phyloP scores from a whole-genome alignment of 1,140 invertebrate species.

The Conus betulinus region DNA sequence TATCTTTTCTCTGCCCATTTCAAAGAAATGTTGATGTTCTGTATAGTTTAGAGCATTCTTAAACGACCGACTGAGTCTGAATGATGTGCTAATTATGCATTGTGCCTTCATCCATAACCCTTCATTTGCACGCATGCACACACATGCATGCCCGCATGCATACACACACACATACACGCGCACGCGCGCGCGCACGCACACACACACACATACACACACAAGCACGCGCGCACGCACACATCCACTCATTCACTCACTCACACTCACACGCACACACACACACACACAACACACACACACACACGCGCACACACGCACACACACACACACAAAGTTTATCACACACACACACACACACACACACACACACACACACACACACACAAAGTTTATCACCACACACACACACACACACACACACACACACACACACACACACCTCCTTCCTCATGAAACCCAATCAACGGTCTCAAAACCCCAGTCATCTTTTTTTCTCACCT shows the following conservation, averaged over 20 bases:
- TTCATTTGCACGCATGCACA: not conserved
- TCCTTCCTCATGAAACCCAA: not conserved
- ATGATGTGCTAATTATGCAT: too few species aligned
- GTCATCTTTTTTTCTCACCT: not conserved
- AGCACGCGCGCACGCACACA: not conserved
- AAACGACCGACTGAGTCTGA: too few species aligned
- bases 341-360: not conserved
- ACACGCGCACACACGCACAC: not conserved
- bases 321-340: too few species aligned
- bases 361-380: not conserved
- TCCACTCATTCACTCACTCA: not conserved
- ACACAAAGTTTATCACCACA: too few species aligned
- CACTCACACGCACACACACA: not conserved
- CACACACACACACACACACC: not conserved
- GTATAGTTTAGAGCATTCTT: too few species aligned
- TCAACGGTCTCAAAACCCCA: not conserved
- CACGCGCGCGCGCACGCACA: not conserved
- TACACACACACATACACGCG: not conserved
- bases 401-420: too few species aligned
- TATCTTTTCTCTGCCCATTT: too few species aligned
- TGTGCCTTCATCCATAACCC: too few species aligned
- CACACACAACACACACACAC: not conserved
- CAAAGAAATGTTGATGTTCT: too few species aligned
- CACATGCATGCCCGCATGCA: not conserved
- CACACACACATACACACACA: not conserved